These are phyloP conservation scores for roundworm (Caenorhabditis elegans) DNA, from an alignment of 1,140 invertebrate species.

Conservation along the genomic window WBcel235 BX284605.5:14213501-14214000, in stretches of 20 bases:
- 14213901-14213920: neutral
- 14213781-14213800: conserved; percentile 7
- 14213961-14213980: conserved; percentile 16
- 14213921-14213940: neutral
- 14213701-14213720: neutral
- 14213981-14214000: conserved; percentile 16
- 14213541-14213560: too few species aligned
- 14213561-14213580: too few species aligned
- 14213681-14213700: conserved; percentile 37
- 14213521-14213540: too few species aligned
- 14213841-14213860: conserved; percentile 24
- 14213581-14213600: too few species aligned
- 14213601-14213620: too few species aligned
- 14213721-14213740: neutral
- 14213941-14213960: neutral
- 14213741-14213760: neutral
- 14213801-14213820: neutral
- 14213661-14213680: conserved; percentile 14
- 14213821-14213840: neutral
- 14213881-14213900: neutral
- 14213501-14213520: too few species aligned
- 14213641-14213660: conserved; percentile 13
- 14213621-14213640: too few species aligned
- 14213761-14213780: conserved; percentile 3
- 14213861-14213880: neutral